These are phyloP conservation scores for Aulostomus chinensis DNA, from an alignment of 2,797 vertebrate species.

Conservation along the genomic window DNA sequence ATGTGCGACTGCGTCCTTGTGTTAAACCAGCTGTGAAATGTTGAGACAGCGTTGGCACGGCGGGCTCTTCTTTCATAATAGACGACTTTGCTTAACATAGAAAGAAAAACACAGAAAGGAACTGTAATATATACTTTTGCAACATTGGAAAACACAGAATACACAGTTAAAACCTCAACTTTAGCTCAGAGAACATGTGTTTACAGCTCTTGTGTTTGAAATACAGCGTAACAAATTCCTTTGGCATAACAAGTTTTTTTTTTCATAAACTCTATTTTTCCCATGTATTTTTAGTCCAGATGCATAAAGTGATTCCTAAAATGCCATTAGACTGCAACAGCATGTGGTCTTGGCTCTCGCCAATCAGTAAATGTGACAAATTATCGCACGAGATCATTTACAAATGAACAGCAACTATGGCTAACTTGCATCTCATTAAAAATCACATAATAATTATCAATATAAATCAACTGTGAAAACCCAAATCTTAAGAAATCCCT, in stretches of 20 bases:
- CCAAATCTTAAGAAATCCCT: too few relatives aligned
- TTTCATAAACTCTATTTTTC: background rate
- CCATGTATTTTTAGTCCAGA: too few relatives aligned
- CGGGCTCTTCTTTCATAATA: slow-evolving; percentile 16
- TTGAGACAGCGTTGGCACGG: slow-evolving; percentile 18
- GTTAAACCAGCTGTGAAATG: background rate
- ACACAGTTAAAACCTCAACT: slow-evolving; percentile 3
- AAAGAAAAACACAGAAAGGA: slow-evolving; percentile 27
- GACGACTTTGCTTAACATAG: slow-evolving; percentile 16
- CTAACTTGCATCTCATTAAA: too few relatives aligned
- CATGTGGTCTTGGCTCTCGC: too few relatives aligned
- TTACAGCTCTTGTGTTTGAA: slow-evolving; percentile 3
- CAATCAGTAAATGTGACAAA: too few relatives aligned
- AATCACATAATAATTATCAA: too few relatives aligned
- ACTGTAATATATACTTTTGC: background rate
- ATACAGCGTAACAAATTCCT: slow-evolving; percentile 1
- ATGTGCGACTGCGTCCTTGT: slow-evolving; percentile 10
- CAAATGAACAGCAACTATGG: too few relatives aligned
- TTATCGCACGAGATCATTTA: too few relatives aligned
- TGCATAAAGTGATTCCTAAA: too few relatives aligned
- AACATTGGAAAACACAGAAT: slow-evolving; percentile 1
- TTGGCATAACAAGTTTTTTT: background rate
- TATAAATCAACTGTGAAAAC: too few relatives aligned
- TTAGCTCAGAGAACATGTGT: background rate
- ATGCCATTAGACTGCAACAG: too few relatives aligned